phyloP scores from a whole-genome alignment of 2,113 vertebrate genomes.

The Prinia subflava region DNA sequence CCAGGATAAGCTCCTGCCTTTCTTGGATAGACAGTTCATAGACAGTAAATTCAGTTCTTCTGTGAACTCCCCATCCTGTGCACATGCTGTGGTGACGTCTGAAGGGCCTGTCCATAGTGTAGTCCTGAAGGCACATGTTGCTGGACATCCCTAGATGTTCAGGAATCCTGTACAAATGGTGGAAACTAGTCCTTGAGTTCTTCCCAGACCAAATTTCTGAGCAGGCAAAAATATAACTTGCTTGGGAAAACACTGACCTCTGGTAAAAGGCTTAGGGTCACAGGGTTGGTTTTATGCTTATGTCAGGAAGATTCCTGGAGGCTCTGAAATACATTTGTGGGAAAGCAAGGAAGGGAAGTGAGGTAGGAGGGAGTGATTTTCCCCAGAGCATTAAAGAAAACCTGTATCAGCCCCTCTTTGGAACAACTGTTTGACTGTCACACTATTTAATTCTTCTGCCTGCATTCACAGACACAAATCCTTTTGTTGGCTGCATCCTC shows the following conservation, averaged over 20 bases:
- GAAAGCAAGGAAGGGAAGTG: not conserved
- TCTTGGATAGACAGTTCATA: not conserved
- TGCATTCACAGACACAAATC: not conserved
- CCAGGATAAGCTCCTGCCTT: not conserved
- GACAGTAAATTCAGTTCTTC: not conserved
- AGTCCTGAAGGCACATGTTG: not conserved
- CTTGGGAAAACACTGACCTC: conserved; percentile 31
- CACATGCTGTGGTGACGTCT: accelerated
- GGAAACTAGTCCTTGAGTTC: not conserved
- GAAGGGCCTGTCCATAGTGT: not conserved
- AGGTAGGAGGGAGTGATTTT: not conserved
- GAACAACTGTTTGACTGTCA: not conserved
- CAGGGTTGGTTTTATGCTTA: not conserved
- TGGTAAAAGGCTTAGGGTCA: not conserved
- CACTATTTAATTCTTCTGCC: not conserved
- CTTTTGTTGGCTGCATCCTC: not conserved
- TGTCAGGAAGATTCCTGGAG: not conserved
- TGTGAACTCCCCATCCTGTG: not conserved
- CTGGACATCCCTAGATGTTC: not conserved
- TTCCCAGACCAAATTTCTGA: not conserved
- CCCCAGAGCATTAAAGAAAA: not conserved
- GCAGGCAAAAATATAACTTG: not conserved
- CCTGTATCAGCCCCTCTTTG: not conserved
- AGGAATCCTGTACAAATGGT: not conserved
- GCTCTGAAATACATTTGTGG: not conserved